Base-by-base conservation (phyloP, 2,888 invertebrate species). In the Cheilosia soror region DNA sequence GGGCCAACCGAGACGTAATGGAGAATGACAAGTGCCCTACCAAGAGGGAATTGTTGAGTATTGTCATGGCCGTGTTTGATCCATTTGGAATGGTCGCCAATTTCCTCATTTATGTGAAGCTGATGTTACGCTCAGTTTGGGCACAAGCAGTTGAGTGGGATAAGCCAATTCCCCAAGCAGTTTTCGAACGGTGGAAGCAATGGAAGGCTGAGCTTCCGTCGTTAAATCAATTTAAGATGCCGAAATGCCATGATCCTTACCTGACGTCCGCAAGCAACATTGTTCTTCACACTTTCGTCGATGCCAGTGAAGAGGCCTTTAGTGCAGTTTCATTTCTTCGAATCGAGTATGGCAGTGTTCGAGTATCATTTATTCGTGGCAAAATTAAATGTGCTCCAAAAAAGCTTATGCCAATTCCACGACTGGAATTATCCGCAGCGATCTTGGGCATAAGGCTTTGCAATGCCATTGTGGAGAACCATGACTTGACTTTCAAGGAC, bases 1-100 rank as follows among this genome's bases (percentile, higher is more conserved):
- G 79, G 47, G 44, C 51, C 9, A 76, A 44, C 60, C 25, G 66
- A 25, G 77, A 80, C 11, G 25, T 77, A 11, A 44, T 73, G 7
- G 55, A 37, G 31, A 68, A 78, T 7, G 51, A 53, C 11, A 66
- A 25, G 53, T 44, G 65, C 13, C 83, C 83, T 11, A 88, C 84
- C 0, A 86, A 88, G n/a, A 68, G 86, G n/a, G 84, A 87, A 58
- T 44, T 88, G 7, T 42, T 86, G 2, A 47, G 82, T 49, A 37
- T 82, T 15, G 9, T 79, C 5, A 87, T 88, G 83, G 71, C 86
- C 5, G 82, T 86, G 13, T 87, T 86, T 29, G 84, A 87, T 27
- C 87, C 87, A 2, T 51, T 86, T 25, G 86, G 69, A 37, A 42
- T 69, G 49, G 20, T 77, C 7, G 55, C 42, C 9, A 55, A 71